phyloP scores from a whole-genome alignment of 2,888 invertebrate genomes.

The Bursaphelenchus okinawaensis region DNA sequence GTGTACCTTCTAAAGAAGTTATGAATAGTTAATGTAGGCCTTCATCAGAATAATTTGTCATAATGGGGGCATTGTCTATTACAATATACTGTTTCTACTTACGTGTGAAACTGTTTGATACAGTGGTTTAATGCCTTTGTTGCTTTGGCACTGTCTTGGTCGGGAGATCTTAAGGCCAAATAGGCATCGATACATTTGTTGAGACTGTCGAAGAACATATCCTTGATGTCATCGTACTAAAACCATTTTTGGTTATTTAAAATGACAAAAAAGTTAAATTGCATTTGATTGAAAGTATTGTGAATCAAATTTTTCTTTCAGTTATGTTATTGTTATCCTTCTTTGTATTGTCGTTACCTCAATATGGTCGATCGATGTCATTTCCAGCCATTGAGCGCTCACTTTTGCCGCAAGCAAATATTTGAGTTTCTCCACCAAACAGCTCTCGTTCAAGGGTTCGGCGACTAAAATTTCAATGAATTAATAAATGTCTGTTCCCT shows the following conservation, averaged over 20 bases:
- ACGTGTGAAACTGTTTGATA: slow-evolving; percentile 21
- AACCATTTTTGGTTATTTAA: slow-evolving; percentile 16
- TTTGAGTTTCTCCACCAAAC: slow-evolving; percentile 26
- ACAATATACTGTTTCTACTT: background rate
- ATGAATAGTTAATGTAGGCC: too few relatives aligned
- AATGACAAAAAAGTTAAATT: background rate
- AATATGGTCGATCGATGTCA: slow-evolving; percentile 26
- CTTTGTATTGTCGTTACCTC: slow-evolving; percentile 19
- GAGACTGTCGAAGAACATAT: slow-evolving; percentile 31
- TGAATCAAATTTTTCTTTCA: too few relatives aligned
- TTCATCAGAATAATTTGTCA: too few relatives aligned
- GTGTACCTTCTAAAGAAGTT: background rate
- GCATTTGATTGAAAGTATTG: background rate
- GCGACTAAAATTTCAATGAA: slow-evolving; percentile 7
- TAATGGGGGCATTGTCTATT: background rate
- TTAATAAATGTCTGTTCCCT: too few relatives aligned
- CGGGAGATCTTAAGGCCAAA: background rate
- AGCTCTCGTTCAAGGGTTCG: slow-evolving; percentile 3
- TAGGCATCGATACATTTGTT: slow-evolving; percentile 26
- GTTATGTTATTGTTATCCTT: background rate
- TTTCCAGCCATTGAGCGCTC: slow-evolving; percentile 36
- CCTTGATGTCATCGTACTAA: slow-evolving; percentile 33
- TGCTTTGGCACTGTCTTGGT: slow-evolving; percentile 8
- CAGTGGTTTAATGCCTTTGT: slow-evolving; percentile 15
- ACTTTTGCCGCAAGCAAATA: slow-evolving; percentile 24